A percentile compares a stretch with the other conserved stretches of the same genome.
phyloP scores from a whole-genome alignment of 2,888 invertebrate genomes.

The Yponomeuta evonymella region DNA sequence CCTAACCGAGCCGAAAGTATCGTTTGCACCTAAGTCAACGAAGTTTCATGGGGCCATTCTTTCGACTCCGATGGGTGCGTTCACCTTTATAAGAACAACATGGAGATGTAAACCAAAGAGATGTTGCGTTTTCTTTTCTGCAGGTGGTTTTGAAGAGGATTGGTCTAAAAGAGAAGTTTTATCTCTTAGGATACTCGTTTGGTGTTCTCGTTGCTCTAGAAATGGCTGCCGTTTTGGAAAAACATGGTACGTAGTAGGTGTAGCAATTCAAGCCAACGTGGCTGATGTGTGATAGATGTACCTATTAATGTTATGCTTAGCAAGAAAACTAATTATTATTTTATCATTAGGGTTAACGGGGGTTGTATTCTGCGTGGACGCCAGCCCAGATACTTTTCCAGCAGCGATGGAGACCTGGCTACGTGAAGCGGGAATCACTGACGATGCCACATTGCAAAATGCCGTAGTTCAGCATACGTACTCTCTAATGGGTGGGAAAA shows the following conservation, averaged over 20 bases:
- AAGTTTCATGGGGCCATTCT: too few relatives aligned
- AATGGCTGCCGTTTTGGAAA: slow-evolving; percentile 23
- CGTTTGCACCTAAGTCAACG: too few relatives aligned
- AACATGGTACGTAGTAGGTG: slow-evolving; percentile 17
- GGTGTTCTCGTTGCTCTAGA: slow-evolving; percentile 23
- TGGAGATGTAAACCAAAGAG: background rate
- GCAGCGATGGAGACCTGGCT: slow-evolving; percentile 4
- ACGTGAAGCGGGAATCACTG: background rate
- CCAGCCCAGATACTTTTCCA: slow-evolving; percentile 16
- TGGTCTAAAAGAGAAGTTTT: slow-evolving; percentile 18
- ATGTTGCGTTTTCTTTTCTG: background rate
- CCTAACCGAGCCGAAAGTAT: background rate
- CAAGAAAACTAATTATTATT: background rate
- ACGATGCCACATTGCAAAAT: slow-evolving; percentile 9
- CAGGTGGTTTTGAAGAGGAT: slow-evolving; percentile 20
- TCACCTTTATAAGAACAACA: too few relatives aligned
- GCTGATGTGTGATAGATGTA: too few relatives aligned
- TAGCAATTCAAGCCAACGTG: background rate
- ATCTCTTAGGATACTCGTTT: slow-evolving; percentile 23
- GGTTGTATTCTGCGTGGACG: slow-evolving; percentile 21
- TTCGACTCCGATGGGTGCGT: too few relatives aligned
- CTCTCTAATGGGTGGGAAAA: slow-evolving; percentile 7
- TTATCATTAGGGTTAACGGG: slow-evolving; percentile 17
- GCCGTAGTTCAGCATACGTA: slow-evolving; percentile 16
- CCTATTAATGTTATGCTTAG: background rate